Conservation (phyloP, 2,113 vertebrate species). For the Euleptes europaea region DNA sequence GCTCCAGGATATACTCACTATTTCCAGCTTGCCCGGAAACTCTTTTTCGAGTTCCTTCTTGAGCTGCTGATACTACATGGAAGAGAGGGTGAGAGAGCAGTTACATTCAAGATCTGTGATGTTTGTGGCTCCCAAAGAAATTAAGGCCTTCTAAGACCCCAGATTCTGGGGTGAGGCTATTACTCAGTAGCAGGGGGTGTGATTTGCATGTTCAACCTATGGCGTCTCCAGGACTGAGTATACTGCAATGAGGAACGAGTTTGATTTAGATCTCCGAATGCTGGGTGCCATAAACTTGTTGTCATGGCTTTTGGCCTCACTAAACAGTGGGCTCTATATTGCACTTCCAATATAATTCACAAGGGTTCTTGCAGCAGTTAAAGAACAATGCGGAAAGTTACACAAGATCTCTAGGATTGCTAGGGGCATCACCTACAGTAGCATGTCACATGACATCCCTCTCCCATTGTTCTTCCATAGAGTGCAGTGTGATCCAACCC, state of each 20-base stretch:
- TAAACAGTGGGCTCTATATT: neutral
- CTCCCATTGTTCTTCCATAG: neutral
- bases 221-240: neutral
- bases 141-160: neutral
- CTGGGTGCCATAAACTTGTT: neutral
- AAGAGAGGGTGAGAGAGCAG: accelerated
- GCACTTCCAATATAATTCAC: neutral
- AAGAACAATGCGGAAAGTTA: neutral
- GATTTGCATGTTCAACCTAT: neutral
- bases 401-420: too few relatives aligned
- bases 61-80: conserved; percentile 62
- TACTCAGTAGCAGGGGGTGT: neutral
- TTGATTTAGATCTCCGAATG: neutral
- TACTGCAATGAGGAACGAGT: neutral
- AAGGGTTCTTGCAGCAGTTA: neutral
- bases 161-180: too few relatives aligned
- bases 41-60: conserved; percentile 66
- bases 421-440: too few relatives aligned
- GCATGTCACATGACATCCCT: too few relatives aligned
- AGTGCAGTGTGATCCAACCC: neutral
- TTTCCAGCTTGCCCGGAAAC: conserved; percentile 64
- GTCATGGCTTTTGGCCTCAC: neutral
- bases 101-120: neutral
- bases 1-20: conserved; percentile 54
- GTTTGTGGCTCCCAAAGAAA: neutral